Evolutionary conservation across 2,888 invertebrate species (phyloP), one percentile per base, ranked within the genome.

Genomic region (Sphaerophoria taeniata): DNA sequence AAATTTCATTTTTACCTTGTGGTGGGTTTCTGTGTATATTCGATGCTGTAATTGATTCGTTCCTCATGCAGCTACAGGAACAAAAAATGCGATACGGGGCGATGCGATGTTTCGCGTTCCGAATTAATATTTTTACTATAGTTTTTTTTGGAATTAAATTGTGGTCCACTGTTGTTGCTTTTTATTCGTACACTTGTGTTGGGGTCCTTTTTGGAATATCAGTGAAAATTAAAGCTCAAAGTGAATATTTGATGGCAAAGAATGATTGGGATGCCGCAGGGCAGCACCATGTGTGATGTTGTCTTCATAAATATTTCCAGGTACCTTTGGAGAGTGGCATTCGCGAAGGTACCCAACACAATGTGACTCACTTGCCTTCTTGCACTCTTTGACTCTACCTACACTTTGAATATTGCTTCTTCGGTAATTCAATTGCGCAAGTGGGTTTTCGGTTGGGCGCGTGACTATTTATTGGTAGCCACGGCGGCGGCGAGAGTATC

Each of bases 61-160:
- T 81, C 81, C 73, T 85, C 76, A 70, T 60, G 70, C 75, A 81
- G 43, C 43, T 11, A 43, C 11, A 43, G 11, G 12, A 43, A 9
- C 4, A 43, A 43, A 43, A 43, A 43, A 78, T 73, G 78, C 77
- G 69, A 47, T 69, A 80, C 76, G 80, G 81, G 9, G 65, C 31
- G 72, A 43, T 43, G 34, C 63, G 31, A 60, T 70, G 51, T 39
- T 39, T 16, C 71, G 73, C 80, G 72, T 56, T 58, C 53, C 76
- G 77, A 81, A 76, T 85, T 85, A 81, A 85, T 85, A 81, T 85
- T 81, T 85, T 81, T 85, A 76, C 65, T 73, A 76, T 69, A 85
- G 81, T 85, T 81, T 85, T 81, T 85, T 85, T 81, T 85, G 81
- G 85, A 81, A 81, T 85, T 85, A 85, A 85, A 85, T 85, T 85